These are phyloP conservation scores for Marmota monax DNA, from an alignment of 2,113 vertebrate species.

Conservation along the genomic window DNA sequence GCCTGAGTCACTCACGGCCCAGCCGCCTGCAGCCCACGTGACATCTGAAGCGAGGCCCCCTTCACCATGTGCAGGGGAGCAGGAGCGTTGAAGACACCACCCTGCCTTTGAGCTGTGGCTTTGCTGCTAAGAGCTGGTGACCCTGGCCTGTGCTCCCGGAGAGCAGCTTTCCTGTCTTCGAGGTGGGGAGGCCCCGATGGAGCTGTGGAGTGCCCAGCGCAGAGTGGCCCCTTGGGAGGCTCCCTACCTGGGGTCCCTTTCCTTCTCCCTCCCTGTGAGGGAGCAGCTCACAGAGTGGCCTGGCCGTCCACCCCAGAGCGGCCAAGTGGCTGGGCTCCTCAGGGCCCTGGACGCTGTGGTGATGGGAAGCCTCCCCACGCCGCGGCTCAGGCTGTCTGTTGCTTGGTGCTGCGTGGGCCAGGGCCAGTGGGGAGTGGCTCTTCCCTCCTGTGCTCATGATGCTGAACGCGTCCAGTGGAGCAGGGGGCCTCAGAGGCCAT, in stretches of 20 bases:
- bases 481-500: no score
- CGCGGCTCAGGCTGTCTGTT: not conserved
- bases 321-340: no score
- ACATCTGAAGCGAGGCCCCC: not conserved
- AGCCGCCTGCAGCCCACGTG: not conserved
- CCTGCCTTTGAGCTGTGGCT: not conserved
- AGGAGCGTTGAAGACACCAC: not conserved
- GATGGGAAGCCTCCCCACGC: not conserved
- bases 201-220: not conserved
- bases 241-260: not conserved
- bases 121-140: not conserved
- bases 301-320: no score
- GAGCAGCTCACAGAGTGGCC: not conserved
- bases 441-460: not conserved
- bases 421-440: not conserved
- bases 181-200: not conserved
- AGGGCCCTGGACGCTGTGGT: no score
- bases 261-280: not conserved
- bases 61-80: not conserved
- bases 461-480: no score
- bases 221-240: not conserved
- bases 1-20: not conserved
- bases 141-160: not conserved
- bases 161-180: no score
- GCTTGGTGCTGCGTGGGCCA: no score